Conservation (phyloP, 2,113 vertebrate species). For the Equus quagga region DNA sequence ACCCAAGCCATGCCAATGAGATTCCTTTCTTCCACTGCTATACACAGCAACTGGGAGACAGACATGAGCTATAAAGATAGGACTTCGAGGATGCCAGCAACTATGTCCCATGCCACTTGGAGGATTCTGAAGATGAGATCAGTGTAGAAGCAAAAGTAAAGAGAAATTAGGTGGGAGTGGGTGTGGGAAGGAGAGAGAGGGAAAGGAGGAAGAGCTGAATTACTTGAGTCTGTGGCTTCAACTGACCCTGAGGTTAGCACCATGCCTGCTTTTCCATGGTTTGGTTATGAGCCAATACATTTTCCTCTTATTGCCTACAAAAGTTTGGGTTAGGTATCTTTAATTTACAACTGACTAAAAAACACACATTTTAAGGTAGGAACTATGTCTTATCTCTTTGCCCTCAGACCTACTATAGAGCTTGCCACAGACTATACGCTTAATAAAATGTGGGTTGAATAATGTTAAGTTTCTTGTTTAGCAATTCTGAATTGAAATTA, state of each 20-base stretch:
- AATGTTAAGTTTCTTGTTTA: conserved; percentile 1
- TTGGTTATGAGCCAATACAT: neutral
- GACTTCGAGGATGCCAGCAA: neutral
- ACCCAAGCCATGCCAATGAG: neutral
- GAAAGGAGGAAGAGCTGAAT: neutral
- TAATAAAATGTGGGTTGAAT: neutral
- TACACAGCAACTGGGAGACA: neutral
- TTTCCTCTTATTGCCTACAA: neutral
- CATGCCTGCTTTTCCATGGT: neutral
- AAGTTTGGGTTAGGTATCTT: neutral
- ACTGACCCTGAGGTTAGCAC: neutral
- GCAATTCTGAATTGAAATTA: neutral
- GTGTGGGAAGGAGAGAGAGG: neutral
- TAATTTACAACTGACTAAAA: neutral
- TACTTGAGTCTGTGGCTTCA: neutral
- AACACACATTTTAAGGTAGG: neutral
- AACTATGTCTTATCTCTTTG: neutral
- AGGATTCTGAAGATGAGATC: neutral
- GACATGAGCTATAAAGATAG: neutral
- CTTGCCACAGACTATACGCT: neutral
- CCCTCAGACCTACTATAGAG: neutral
- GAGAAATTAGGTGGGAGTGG: accelerated
- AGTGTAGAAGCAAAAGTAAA: neutral
- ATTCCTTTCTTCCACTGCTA: neutral
- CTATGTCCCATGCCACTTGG: neutral